Evolutionary conservation across 2,113 vertebrate genomes (phyloP).

Genomic region (Corythornis cristatus): DNA sequence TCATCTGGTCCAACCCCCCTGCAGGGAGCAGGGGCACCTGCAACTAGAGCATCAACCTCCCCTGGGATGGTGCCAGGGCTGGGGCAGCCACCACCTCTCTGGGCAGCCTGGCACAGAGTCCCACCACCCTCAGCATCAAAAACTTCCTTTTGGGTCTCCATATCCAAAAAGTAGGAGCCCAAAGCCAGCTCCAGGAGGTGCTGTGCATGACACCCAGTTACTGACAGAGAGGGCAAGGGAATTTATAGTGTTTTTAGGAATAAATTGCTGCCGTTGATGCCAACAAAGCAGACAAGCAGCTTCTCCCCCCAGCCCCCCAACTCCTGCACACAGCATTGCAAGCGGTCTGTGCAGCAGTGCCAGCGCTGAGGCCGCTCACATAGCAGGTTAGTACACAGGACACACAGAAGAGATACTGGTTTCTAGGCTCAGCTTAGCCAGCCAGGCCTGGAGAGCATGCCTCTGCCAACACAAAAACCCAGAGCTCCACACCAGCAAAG

Average conservation of each 20-base stretch:
- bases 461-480: not conserved
- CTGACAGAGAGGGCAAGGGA: not conserved
- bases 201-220: not conserved
- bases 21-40: not conserved
- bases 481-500: not conserved
- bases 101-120: not conserved
- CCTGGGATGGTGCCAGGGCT: not conserved
- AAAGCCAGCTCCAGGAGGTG: constrained; percentile 26
- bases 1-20: not conserved
- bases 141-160: not conserved
- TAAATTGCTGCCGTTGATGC: not conserved
- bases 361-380: not conserved
- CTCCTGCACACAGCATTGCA: constrained; percentile 52
- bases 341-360: constrained; percentile 31
- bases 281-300: constrained; percentile 11
- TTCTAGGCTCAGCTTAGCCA: constrained; percentile 5
- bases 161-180: constrained; percentile 4
- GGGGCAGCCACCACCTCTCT: not conserved
- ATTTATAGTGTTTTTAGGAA: not conserved
- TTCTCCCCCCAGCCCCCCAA: not conserved
- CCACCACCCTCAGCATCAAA: not conserved
- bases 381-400: constrained; percentile 57
- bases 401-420: constrained; percentile 21
- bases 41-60: not conserved
- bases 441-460: constrained; percentile 54